phyloP scores from a whole-genome alignment of 1,140 invertebrate species.

The Aporrectodea caliginosa region DNA sequence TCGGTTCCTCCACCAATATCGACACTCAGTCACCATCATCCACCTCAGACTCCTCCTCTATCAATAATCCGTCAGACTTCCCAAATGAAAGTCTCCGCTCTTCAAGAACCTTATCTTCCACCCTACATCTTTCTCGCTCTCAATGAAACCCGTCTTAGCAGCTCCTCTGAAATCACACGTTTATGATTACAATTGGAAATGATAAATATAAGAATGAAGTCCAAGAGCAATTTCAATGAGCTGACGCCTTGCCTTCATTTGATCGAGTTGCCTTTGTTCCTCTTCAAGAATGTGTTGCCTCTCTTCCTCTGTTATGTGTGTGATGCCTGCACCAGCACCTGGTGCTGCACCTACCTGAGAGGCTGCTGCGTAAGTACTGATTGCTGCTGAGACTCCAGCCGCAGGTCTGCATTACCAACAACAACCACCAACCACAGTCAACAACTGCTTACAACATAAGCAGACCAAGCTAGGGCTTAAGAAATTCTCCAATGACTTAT shows the following conservation, averaged over 20 bases:
- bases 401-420: constrained; percentile 45
- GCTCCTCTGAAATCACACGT: too few relatives aligned
- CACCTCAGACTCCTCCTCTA: too few relatives aligned
- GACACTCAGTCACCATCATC: too few relatives aligned
- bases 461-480: constrained; percentile 16
- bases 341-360: constrained; percentile 63
- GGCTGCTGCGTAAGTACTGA: constrained; percentile 80
- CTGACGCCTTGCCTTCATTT: constrained; percentile 70
- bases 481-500: neutral
- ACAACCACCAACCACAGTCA: neutral
- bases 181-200: too few relatives aligned
- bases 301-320: constrained; percentile 66
- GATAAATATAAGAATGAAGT: too few relatives aligned
- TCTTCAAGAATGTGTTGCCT: constrained; percentile 80
- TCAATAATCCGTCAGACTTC: too few relatives aligned
- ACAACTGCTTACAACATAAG: constrained; percentile 15
- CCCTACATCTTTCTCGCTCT: too few relatives aligned
- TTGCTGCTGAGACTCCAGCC: constrained; percentile 67
- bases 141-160: too few relatives aligned
- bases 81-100: too few relatives aligned
- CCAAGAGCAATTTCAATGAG: too few relatives aligned
- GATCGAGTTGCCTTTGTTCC: constrained; percentile 89
- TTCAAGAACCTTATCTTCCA: too few relatives aligned
- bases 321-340: constrained; percentile 68
- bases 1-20: too few relatives aligned